Evolutionary conservation across 2,113 vertebrate species (phyloP), one percentile per base, ranked within the genome.

Genomic region (Anas platyrhynchos): DNA sequence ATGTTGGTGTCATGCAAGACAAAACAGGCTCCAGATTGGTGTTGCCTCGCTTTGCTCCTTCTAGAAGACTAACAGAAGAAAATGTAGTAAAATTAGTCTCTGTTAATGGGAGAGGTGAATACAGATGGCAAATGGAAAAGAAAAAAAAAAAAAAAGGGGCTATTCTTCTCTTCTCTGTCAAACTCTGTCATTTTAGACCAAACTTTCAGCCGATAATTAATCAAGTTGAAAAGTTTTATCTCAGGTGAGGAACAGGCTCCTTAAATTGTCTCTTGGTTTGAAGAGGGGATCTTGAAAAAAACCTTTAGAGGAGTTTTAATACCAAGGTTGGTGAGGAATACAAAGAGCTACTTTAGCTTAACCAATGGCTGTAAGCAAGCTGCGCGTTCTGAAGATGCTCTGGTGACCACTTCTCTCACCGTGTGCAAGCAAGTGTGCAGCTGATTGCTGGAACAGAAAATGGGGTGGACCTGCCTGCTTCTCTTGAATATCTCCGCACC

Each of bases 101-200:
- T 81, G 44, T 29, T 73, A n/a, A 61, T 23, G 26, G 73, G 77
- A 66, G n/a, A 74, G 41, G 41, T 43, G 29, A 94, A 48, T 48
- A 87, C 25, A n/a, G 7, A 25, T 5, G 17, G 29, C 55, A 75
- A 67, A 62, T 59, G n/a, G 9, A 25, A 84, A 75, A 7, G 36
- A 50, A 0, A 0, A 22, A 84, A 29, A 83, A 75, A 7, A 84
- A 75, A 7, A 50, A 55, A 0, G 0, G 3, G 21, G 50, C 52
- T 74, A 29, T 74, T 91, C 91, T 89, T 84, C 44, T 59, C 43
- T 82, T 75, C 74, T 67, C 21, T 67, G n/a, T 41, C 75, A 67
- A 75, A 73, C 46, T 52, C 50, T 4, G 21, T 44, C 63, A 72
- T 91, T 92, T 83, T 71, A 48, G 52, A 25, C 26, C 61, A 87